Evolutionary conservation across 2,797 vertebrate genomes (phyloP).

Genomic region (Catharus ustulatus): DNA sequence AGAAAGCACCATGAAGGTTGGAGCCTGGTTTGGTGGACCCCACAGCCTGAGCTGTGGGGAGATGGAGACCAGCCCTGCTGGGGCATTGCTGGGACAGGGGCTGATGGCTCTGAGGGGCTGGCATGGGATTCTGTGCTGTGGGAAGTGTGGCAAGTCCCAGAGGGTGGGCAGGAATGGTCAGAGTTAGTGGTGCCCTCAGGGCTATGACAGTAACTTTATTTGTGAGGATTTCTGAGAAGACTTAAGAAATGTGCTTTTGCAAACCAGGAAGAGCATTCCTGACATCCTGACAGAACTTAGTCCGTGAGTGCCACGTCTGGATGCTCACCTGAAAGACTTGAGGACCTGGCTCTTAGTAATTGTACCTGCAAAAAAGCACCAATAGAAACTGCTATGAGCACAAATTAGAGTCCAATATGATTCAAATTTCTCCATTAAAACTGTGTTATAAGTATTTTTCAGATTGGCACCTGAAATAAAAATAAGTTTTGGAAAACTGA

Average conservation of each 20-base stretch:
- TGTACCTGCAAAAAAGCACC: not conserved
- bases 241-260: not conserved
- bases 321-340: not conserved
- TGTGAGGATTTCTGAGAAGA: not conserved
- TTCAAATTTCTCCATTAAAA: not conserved
- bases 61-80: fast-evolving
- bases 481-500: not conserved
- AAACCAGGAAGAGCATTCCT: not conserved
- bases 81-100: fast-evolving
- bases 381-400: fast-evolving
- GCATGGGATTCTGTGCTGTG: not conserved
- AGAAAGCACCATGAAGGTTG: not conserved
- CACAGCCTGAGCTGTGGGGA: too few species aligned
- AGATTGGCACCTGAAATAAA: not conserved
- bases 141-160: not conserved
- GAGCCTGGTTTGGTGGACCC: not conserved
- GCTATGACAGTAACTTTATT: not conserved
- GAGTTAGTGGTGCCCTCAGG: not conserved
- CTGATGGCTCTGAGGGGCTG: not conserved
- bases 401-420: not conserved
- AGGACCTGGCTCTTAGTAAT: not conserved
- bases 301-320: not conserved
- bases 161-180: not conserved
- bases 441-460: not conserved
- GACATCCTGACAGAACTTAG: not conserved